phyloP scores from a whole-genome alignment of 2,888 invertebrate species.

The Harmothoe impar region DNA sequence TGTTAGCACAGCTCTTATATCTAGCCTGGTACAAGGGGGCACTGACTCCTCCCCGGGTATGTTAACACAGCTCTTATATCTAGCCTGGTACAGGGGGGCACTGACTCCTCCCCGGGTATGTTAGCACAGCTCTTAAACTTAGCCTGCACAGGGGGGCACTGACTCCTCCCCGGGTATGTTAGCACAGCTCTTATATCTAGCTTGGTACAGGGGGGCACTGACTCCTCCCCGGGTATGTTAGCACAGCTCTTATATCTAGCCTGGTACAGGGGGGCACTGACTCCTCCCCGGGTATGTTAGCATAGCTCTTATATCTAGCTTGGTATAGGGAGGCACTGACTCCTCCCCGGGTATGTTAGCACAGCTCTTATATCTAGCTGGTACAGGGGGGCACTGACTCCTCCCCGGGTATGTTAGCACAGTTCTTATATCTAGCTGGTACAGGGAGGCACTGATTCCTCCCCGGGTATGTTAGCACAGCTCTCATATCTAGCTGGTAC shows the following conservation, averaged over 20 bases:
- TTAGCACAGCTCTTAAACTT: too few relatives aligned
- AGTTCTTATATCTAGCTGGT: too few relatives aligned
- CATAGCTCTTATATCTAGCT: too few relatives aligned
- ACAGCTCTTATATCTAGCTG: conserved; percentile 72
- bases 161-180: conserved; percentile 59
- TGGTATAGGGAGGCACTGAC: conserved; percentile 76
- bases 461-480: conserved; percentile 47
- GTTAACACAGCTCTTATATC: conserved; percentile 65
- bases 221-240: conserved; percentile 55
- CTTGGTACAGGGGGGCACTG: conserved; percentile 76
- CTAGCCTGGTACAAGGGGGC: conserved; percentile 77
- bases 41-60: conserved; percentile 61
- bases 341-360: conserved; percentile 50
- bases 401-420: conserved; percentile 49
- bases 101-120: conserved; percentile 61
- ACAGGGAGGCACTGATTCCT: conserved; percentile 73
- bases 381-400: conserved; percentile 74
- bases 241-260: conserved; percentile 65
- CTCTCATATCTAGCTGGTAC: conserved; percentile 76
- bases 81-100: conserved; percentile 78
- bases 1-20: too few relatives aligned
- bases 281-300: conserved; percentile 37
- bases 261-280: conserved; percentile 76
- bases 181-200: too few relatives aligned
- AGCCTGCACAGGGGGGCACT: conserved; percentile 76